These are phyloP conservation scores for Tachypleus tridentatus DNA, from an alignment of 1,140 invertebrate genomes.

Conservation along the genomic window DNA sequence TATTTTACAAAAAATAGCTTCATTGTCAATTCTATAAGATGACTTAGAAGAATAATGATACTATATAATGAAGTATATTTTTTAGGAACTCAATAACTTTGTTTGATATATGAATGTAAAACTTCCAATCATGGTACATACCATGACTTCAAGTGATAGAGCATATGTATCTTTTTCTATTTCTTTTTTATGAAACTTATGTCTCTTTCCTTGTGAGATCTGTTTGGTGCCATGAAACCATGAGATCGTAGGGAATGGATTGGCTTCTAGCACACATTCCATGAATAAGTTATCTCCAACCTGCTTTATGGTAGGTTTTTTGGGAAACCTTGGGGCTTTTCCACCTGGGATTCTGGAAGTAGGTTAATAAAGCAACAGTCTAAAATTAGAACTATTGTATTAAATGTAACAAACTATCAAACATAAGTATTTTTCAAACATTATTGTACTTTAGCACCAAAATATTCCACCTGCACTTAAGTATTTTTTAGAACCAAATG, in stretches of 20 bases:
- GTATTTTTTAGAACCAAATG: too few relatives aligned
- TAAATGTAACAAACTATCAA: too few relatives aligned
- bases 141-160: conserved; percentile 57
- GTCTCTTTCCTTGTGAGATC: conserved; percentile 62
- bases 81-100: neutral
- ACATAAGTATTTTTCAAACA: neutral
- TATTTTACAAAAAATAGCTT: too few relatives aligned
- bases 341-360: conserved; percentile 66
- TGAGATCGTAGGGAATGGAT: conserved; percentile 89
- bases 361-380: too few relatives aligned
- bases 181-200: conserved; percentile 73
- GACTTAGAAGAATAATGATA: too few relatives aligned
- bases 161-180: conserved; percentile 68
- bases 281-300: conserved; percentile 86
- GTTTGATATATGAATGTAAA: neutral
- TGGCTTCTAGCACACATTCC: conserved; percentile 89
- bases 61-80: neutral
- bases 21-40: too few relatives aligned
- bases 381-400: too few relatives aligned
- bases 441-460: neutral
- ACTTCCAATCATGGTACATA: conserved; percentile 17
- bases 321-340: conserved; percentile 88
- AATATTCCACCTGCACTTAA: neutral
- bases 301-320: conserved; percentile 93
- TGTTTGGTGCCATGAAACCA: conserved; percentile 83